Conservation (phyloP, 2,113 vertebrate genomes). For the Oncorhynchus kisutch region DNA sequence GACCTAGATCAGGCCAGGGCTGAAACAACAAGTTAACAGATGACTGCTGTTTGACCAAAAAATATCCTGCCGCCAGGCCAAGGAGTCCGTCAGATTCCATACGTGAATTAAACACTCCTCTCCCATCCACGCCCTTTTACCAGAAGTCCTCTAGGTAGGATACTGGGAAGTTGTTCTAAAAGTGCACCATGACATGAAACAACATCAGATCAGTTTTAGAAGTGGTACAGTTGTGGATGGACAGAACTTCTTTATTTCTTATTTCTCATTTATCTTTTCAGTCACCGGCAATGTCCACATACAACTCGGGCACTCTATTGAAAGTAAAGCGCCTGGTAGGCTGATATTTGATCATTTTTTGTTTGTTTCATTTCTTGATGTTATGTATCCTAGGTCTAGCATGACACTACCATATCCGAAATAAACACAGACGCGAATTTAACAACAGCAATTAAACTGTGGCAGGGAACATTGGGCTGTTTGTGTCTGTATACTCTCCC, state of each 20-base stretch:
- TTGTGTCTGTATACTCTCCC: too few relatives aligned
- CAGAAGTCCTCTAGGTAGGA: neutral
- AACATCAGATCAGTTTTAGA: constrained; percentile 22
- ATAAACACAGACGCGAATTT: constrained; percentile 24
- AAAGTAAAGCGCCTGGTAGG: neutral
- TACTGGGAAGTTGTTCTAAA: constrained; percentile 12
- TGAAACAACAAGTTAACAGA: neutral
- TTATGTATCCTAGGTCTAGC: neutral
- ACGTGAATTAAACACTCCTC: constrained; percentile 4
- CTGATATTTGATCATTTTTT: neutral
- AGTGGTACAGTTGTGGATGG: neutral
- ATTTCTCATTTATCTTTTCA: neutral
- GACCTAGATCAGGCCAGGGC: neutral
- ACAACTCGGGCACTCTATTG: neutral
- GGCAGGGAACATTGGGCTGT: constrained; percentile 13
- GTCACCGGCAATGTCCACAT: neutral
- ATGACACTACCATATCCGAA: neutral
- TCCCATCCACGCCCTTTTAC: constrained; percentile 33
- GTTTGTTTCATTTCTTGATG: neutral
- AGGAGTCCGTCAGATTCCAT: constrained; percentile 47
- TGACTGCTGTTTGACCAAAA: neutral
- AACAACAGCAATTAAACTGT: constrained; percentile 5
- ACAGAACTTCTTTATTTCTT: neutral
- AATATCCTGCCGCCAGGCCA: constrained; percentile 36
- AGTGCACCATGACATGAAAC: neutral